Percentiles rank a stretch among this genome's conserved stretches.
Evolutionary conservation across 2,113 vertebrate species (phyloP).

Genomic region (Lasiurus cinereus): DNA sequence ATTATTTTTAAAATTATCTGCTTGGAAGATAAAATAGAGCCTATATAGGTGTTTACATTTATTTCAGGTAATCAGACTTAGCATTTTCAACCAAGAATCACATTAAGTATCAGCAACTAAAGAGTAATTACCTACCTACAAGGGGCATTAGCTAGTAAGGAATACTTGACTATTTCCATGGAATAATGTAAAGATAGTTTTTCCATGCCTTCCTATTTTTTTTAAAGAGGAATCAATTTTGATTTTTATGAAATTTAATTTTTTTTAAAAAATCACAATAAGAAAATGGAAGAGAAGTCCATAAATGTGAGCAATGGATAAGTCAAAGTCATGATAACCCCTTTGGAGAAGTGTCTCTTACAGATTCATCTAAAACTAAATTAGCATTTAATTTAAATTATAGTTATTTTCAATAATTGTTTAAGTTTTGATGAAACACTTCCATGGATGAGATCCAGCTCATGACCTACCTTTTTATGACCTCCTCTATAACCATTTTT

Average conservation of each 20-base stretch:
- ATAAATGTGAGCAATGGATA: constrained; percentile 1
- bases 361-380: not conserved
- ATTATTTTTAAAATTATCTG: not conserved
- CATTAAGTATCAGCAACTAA: not conserved
- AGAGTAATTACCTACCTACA: not conserved
- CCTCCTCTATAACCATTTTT: not conserved
- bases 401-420: not conserved
- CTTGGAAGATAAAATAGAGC: constrained; percentile 17
- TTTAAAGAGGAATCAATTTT: not conserved
- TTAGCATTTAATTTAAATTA: not conserved
- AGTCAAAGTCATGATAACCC: not conserved
- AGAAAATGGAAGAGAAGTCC: not conserved
- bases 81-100: not conserved
- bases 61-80: not conserved
- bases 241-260: not conserved
- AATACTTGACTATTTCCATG: not conserved
- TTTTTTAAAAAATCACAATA: not conserved
- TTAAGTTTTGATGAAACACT: not conserved
- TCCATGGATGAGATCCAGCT: not conserved
- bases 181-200: not conserved
- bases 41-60: not conserved
- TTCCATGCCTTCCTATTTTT: not conserved
- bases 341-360: not conserved
- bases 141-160: not conserved
- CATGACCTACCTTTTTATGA: not conserved